Evolutionary conservation across 2,888 invertebrate species (phyloP).

Genomic region (Thysanoteuthis rhombus): DNA sequence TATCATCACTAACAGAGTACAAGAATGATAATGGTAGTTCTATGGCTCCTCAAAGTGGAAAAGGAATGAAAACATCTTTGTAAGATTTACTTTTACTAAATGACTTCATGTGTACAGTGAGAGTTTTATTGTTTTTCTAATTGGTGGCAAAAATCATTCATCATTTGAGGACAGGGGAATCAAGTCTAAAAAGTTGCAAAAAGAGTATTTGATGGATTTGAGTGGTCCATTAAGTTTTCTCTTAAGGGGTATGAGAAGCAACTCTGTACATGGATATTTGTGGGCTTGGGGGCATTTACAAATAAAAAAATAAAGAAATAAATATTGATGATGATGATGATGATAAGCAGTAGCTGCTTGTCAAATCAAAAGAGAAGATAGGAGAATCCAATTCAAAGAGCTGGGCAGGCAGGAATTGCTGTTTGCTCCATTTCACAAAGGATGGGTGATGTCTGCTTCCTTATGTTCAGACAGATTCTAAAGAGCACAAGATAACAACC

Average conservation of each 20-base stretch:
- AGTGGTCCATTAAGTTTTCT: not conserved
- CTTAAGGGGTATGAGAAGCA: not conserved
- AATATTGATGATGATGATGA: not conserved
- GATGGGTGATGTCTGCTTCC: no score
- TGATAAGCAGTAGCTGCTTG: not conserved
- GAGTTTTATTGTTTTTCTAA: not conserved
- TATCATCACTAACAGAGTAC: not conserved
- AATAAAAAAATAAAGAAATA: no score
- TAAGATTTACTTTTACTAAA: not conserved
- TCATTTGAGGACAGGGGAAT: not conserved
- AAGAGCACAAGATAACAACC: not conserved
- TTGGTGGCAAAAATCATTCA: not conserved
- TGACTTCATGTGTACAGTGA: not conserved
- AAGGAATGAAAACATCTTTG: not conserved
- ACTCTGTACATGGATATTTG: not conserved
- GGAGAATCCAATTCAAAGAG: no score
- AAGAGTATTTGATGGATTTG: no score
- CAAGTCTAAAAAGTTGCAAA: not conserved
- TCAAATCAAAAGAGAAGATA: not conserved
- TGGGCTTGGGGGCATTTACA: not conserved
- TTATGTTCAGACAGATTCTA: not conserved
- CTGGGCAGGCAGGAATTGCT: not conserved
- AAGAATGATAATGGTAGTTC: not conserved
- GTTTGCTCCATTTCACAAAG: not conserved
- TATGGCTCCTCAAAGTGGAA: no score